Percentiles rank a stretch among this genome's conserved stretches.
These are phyloP conservation scores for Alethe castanea DNA, from an alignment of 2,113 vertebrate genomes.

Conservation along the genomic window DNA sequence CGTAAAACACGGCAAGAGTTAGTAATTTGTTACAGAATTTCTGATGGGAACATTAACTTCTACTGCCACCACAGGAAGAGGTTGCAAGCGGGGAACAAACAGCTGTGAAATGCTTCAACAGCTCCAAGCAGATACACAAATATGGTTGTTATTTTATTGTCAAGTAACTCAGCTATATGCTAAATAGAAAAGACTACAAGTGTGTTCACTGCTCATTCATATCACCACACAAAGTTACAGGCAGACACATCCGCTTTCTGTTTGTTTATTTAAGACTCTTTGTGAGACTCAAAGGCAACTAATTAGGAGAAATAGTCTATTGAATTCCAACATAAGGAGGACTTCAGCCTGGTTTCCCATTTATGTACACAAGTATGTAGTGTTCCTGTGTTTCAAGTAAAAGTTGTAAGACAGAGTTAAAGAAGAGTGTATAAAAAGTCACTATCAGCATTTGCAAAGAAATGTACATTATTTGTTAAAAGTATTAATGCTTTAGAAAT, in stretches of 20 bases:
- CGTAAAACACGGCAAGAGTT: background rate
- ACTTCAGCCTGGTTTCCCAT: background rate
- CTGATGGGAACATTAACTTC: background rate
- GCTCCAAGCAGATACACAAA: background rate
- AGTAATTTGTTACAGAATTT: background rate
- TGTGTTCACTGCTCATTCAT: background rate
- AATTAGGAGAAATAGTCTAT: constrained; percentile 13
- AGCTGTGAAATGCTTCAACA: background rate
- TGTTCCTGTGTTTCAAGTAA: background rate
- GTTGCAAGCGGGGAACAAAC: background rate
- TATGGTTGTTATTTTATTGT: background rate
- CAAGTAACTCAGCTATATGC: background rate
- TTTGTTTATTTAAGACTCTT: constrained; percentile 34
- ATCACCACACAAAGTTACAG: background rate
- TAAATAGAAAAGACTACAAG: background rate
- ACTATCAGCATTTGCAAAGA: background rate
- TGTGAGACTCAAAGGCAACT: constrained; percentile 32
- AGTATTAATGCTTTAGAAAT: background rate
- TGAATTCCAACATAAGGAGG: constrained; percentile 7
- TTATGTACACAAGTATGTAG: background rate
- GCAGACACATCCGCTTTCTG: background rate
- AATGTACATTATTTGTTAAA: background rate
- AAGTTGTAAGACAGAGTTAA: background rate
- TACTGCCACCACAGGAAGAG: background rate
- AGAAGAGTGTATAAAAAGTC: background rate